A percentile compares a stretch with the other conserved stretches of the same genome.
Evolutionary conservation across 2,113 vertebrate species (phyloP).

Genomic region (Sinocyclocheilus grahami): DNA sequence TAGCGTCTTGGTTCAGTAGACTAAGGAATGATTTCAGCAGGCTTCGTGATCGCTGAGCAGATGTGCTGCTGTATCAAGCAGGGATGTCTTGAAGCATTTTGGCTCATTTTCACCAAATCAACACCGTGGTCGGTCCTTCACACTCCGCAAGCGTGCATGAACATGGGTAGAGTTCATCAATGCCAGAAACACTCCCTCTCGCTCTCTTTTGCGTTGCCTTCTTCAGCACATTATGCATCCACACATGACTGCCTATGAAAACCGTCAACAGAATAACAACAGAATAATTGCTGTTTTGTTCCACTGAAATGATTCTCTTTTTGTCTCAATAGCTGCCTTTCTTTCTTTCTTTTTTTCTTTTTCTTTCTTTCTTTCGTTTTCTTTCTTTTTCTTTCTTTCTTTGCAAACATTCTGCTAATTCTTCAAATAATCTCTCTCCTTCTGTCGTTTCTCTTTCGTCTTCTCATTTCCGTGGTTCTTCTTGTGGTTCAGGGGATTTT

Average conservation of each 20-base stretch:
- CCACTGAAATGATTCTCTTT: neutral
- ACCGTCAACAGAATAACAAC: constrained; percentile 6
- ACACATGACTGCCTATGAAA: constrained; percentile 26
- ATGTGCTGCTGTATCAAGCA: constrained; percentile 38
- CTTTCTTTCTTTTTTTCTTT: neutral
- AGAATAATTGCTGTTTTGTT: constrained; percentile 39
- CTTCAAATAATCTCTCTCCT: constrained; percentile 5
- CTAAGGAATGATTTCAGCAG: constrained; percentile 1
- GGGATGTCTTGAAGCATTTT: constrained; percentile 40
- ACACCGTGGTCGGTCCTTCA: constrained; percentile 38
- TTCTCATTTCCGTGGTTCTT: constrained; percentile 22
- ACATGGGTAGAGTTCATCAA: neutral
- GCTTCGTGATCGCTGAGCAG: constrained; percentile 17
- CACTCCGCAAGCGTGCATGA: neutral
- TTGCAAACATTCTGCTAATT: neutral
- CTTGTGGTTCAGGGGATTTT: constrained; percentile 55
- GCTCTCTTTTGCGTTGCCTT: neutral
- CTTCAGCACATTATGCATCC: constrained; percentile 19
- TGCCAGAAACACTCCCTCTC: constrained; percentile 9
- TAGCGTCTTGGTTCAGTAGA: neutral
- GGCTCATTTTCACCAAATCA: constrained; percentile 47
- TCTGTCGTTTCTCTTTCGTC: neutral
- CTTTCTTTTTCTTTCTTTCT: neutral
- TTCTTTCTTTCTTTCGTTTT: neutral
- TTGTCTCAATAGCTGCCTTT: neutral